Conservation (phyloP, 2,888 invertebrate species). For the Spilarctia lutea region DNA sequence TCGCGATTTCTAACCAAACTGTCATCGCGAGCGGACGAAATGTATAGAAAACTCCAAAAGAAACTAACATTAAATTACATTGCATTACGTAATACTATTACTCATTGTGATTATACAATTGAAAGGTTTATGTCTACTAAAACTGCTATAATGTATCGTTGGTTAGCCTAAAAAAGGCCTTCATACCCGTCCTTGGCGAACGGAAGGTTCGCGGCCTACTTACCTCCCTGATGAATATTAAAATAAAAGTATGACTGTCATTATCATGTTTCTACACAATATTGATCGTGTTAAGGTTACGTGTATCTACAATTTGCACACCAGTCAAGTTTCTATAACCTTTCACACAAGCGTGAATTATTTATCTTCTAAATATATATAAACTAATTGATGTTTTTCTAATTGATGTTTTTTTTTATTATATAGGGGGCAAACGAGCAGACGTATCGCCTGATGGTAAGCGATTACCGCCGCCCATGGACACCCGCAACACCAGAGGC, state of each 20-base stretch:
- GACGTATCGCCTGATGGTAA: too few species aligned
- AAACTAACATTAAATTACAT: background rate
- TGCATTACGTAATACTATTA: background rate
- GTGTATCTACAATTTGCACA: constrained; percentile 1
- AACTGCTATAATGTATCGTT: background rate
- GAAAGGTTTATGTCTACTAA: background rate
- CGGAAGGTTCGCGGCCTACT: constrained; percentile 17
- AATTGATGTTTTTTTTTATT: too few species aligned
- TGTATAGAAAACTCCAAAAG: background rate
- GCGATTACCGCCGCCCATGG: too few species aligned
- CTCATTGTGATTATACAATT: background rate
- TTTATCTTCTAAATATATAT: too few species aligned
- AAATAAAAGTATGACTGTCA: constrained; percentile 15
- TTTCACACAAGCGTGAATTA: background rate
- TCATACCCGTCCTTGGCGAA: constrained; percentile 39
- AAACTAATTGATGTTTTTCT: too few species aligned
- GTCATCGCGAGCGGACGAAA: background rate
- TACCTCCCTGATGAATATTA: constrained; percentile 22
- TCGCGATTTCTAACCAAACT: background rate
- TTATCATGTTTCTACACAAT: constrained; percentile 15
- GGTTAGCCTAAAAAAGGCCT: constrained; percentile 22
- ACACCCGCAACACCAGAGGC: too few species aligned
- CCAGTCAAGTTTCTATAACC: background rate
- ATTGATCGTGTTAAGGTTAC: constrained; percentile 15
- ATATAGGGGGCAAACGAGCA: too few species aligned